Percentiles rank a stretch among this genome's conserved stretches.
Conservation (phyloP, 2,113 vertebrate genomes). For the Heterochromis multidens region DNA sequence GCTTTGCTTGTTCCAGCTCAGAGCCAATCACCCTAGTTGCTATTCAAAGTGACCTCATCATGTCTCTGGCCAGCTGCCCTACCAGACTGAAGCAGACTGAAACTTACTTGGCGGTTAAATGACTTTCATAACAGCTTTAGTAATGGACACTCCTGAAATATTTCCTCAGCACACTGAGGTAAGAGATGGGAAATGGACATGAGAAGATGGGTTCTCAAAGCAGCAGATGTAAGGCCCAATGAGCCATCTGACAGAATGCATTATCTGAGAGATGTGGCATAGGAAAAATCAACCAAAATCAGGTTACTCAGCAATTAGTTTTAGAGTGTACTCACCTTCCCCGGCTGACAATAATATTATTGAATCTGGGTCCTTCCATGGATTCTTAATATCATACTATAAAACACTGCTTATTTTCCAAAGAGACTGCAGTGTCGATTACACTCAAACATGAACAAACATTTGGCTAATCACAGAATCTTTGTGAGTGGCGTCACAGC, state of each 20-base stretch:
- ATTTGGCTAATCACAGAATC: not conserved
- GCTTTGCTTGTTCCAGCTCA: conserved; percentile 4
- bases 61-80: not conserved
- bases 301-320: not conserved
- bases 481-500: not conserved
- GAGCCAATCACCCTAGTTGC: conserved; percentile 12
- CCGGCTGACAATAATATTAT: not conserved
- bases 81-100: not conserved
- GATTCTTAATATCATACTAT: not conserved
- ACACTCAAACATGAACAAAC: not conserved
- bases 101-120: conserved; percentile 20
- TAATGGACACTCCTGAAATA: conserved; percentile 46
- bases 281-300: not conserved
- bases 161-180: conserved; percentile 34
- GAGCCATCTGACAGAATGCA: not conserved
- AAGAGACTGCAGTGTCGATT: not conserved
- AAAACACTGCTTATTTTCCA: not conserved
- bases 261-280: not conserved
- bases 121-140: conserved; percentile 24
- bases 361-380: not conserved
- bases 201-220: conserved; percentile 8
- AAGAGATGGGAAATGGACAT: not conserved
- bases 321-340: not conserved
- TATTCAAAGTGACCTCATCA: conserved; percentile 34
- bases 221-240: not conserved